These are phyloP conservation scores for Arrhopalites spinosus DNA, from an alignment of 2,888 invertebrate genomes.

Conservation along the genomic window DNA sequence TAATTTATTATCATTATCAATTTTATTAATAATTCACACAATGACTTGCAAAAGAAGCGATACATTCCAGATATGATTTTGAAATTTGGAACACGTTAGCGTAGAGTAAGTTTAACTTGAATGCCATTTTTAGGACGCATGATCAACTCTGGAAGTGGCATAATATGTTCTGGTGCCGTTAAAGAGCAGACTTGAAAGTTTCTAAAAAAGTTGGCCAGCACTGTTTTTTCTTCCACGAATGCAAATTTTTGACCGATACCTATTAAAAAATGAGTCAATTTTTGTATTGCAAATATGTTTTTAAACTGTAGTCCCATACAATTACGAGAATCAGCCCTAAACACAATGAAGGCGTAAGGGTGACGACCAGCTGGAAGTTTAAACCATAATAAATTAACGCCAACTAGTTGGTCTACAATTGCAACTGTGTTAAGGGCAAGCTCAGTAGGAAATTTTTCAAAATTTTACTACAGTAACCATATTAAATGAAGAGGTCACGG, in stretches of 20 bases:
- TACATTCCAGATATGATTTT: no score
- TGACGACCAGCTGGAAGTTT: constrained; percentile 60
- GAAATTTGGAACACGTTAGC: no score
- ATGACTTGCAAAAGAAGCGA: no score
- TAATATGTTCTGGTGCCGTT: constrained; percentile 49
- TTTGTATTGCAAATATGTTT: not conserved
- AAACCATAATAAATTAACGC: no score
- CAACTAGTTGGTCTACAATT: no score
- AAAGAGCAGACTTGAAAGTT: constrained; percentile 54
- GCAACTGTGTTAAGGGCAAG: no score
- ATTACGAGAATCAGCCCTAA: constrained; percentile 57
- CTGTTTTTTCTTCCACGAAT: constrained; percentile 52
- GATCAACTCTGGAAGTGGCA: not conserved
- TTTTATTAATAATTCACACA: no score
- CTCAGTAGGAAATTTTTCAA: no score
- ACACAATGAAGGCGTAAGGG: constrained; percentile 60
- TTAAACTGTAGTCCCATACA: not conserved
- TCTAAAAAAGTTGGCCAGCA: constrained; percentile 44
- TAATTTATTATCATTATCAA: no score
- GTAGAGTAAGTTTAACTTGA: not conserved
- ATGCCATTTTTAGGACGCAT: not conserved
- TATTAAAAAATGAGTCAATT: not conserved
- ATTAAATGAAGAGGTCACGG: no score
- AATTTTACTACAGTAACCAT: no score
- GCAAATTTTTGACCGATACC: constrained; percentile 52